Percentiles rank a stretch among this genome's conserved stretches.
Evolutionary conservation across 2,113 vertebrate genomes (phyloP).

Genomic region (Bubo scandiacus): DNA sequence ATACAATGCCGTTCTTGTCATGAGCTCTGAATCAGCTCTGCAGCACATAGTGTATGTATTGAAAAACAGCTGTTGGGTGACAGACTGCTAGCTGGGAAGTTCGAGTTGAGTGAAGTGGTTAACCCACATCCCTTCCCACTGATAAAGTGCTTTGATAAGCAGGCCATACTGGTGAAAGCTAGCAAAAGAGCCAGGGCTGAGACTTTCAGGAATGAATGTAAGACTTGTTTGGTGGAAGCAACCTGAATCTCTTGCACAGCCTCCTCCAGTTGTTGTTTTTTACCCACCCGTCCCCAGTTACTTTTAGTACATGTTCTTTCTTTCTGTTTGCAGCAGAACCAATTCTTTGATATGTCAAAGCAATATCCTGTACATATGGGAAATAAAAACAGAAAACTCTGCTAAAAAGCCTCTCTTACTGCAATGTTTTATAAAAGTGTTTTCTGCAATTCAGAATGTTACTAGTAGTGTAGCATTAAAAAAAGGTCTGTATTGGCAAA

Average conservation of each 20-base stretch:
- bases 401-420: neutral
- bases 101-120: conserved; percentile 81
- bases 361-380: conserved; percentile 35
- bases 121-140: conserved; percentile 90
- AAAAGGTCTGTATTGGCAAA: neutral
- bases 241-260: conserved; percentile 41
- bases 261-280: conserved; percentile 12
- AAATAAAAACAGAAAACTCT: conserved; percentile 25
- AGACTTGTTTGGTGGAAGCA: conserved; percentile 76
- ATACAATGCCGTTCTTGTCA: conserved; percentile 78
- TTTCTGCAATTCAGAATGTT: conserved; percentile 3
- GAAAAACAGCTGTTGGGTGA: conserved; percentile 87
- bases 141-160: conserved; percentile 99
- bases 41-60: conserved; percentile 71
- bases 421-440: neutral
- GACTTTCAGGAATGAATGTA: conserved; percentile 80
- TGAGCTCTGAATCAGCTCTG: conserved; percentile 43
- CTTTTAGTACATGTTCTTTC: neutral
- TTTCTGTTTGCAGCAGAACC: conserved; percentile 1
- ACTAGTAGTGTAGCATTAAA: neutral
- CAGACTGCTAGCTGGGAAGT: conserved; percentile 78
- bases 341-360: conserved; percentile 57
- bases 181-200: conserved; percentile 76
- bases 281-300: neutral
- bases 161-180: conserved; percentile 74